Percentiles rank a stretch among this genome's conserved stretches.
Evolutionary conservation across 2,888 invertebrate genomes (phyloP).

Genomic region (Caenorhabditis plicata): DNA sequence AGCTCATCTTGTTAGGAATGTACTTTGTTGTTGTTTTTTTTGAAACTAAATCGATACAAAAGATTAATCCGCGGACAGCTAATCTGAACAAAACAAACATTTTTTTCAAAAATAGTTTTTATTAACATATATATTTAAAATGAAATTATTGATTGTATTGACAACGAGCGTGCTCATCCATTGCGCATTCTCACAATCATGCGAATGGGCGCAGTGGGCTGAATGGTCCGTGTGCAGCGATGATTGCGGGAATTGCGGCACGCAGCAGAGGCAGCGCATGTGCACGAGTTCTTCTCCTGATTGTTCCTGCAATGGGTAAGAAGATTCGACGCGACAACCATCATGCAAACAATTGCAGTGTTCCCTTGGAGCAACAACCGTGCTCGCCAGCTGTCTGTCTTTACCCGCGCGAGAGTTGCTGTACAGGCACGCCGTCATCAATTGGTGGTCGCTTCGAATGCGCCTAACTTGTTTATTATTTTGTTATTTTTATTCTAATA

Average conservation of each 20-base stretch:
- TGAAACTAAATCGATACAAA: not conserved
- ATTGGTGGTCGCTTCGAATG: slow-evolving; percentile 11
- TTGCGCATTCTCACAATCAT: slow-evolving; percentile 5
- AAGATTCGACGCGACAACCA: not conserved
- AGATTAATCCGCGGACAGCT: too few relatives aligned
- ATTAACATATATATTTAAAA: too few relatives aligned
- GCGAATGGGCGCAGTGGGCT: slow-evolving; percentile 11
- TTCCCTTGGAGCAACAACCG: not conserved
- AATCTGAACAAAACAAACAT: too few relatives aligned
- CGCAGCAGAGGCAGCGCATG: slow-evolving; percentile 4
- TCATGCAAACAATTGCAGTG: not conserved
- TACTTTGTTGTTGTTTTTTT: not conserved
- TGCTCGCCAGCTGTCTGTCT: slow-evolving; percentile 15
- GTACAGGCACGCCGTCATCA: slow-evolving; percentile 10
- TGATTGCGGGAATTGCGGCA: slow-evolving; percentile 15
- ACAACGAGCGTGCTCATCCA: not conserved
- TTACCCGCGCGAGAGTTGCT: slow-evolving; percentile 10
- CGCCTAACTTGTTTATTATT: too few relatives aligned
- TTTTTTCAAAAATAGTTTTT: too few relatives aligned
- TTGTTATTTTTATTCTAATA: too few relatives aligned
- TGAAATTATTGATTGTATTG: not conserved
- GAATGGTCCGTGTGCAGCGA: slow-evolving; percentile 10
- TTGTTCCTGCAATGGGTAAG: slow-evolving; percentile 13
- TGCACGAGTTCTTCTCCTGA: slow-evolving; percentile 1
- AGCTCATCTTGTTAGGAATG: too few relatives aligned